Percentiles rank a stretch among this genome's conserved stretches.
Conservation (phyloP, 2,113 vertebrate species). For the Electrona antarctica region DNA sequence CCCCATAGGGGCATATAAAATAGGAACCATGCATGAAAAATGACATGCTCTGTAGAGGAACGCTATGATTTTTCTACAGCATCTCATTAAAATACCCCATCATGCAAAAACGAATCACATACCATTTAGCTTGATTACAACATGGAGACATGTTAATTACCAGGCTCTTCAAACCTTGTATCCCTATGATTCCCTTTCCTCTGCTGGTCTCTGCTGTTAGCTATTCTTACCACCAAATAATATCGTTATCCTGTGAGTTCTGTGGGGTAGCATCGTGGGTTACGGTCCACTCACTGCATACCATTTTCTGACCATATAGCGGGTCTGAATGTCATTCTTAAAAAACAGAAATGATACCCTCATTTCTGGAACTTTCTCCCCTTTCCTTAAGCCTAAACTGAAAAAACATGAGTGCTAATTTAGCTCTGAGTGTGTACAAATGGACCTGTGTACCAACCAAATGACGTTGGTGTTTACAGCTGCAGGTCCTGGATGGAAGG, state of each 20-base stretch:
- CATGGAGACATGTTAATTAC: neutral
- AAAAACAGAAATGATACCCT: neutral
- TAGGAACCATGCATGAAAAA: slow-evolving; percentile 24
- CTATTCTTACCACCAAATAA: neutral
- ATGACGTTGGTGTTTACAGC: slow-evolving; percentile 23
- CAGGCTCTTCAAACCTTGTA: neutral
- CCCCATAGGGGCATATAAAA: slow-evolving; percentile 9
- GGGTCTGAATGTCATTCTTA: neutral
- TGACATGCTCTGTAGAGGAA: slow-evolving; percentile 16
- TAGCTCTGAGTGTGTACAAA: no score
- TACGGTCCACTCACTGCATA: neutral
- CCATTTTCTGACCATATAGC: neutral
- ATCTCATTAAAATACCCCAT: neutral
- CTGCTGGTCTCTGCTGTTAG: neutral
- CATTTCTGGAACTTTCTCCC: neutral
- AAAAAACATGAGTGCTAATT: no score
- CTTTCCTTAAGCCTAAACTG: neutral
- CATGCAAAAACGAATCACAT: neutral
- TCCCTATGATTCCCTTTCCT: neutral
- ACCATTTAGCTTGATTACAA: neutral
- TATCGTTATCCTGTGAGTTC: neutral
- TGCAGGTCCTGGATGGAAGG: slow-evolving; percentile 57
- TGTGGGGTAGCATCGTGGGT: neutral
- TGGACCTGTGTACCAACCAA: slow-evolving; percentile 9
- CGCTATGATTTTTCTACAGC: slow-evolving; percentile 4